Evolutionary conservation across 1,140 invertebrate species (phyloP).

Genomic region (Mizuhopecten yessoensis): DNA sequence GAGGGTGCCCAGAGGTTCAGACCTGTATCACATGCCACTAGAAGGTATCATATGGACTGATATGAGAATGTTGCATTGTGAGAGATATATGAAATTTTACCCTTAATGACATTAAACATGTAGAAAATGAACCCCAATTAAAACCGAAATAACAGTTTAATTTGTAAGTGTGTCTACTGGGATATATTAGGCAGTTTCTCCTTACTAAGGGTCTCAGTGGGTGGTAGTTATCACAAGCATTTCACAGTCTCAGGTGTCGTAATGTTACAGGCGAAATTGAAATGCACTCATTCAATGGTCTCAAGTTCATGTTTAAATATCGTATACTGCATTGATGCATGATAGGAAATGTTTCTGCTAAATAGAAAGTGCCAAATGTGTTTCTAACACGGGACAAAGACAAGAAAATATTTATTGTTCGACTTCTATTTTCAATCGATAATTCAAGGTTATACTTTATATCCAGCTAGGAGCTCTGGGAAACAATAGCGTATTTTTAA

Average conservation of each 20-base stretch:
- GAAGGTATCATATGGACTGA: background rate
- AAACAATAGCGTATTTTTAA: background rate
- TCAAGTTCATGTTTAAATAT: conserved; percentile 21
- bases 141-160: background rate
- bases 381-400: background rate
- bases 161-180: background rate
- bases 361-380: background rate
- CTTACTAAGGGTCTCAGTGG: background rate
- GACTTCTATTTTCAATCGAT: background rate
- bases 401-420: conserved; percentile 2
- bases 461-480: background rate
- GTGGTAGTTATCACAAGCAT: background rate
- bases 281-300: background rate
- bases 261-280: background rate
- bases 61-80: background rate
- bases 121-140: conserved; percentile 35
- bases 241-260: background rate
- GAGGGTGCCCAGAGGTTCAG: background rate
- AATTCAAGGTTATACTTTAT: conserved; percentile 14
- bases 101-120: background rate
- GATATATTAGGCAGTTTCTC: background rate
- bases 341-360: background rate
- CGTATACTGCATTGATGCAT: conserved; percentile 6
- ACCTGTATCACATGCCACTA: background rate
- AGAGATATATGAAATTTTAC: background rate